Base-by-base conservation (phyloP, 2,113 vertebrate species). In the Paralichthys olivaceus region DNA sequence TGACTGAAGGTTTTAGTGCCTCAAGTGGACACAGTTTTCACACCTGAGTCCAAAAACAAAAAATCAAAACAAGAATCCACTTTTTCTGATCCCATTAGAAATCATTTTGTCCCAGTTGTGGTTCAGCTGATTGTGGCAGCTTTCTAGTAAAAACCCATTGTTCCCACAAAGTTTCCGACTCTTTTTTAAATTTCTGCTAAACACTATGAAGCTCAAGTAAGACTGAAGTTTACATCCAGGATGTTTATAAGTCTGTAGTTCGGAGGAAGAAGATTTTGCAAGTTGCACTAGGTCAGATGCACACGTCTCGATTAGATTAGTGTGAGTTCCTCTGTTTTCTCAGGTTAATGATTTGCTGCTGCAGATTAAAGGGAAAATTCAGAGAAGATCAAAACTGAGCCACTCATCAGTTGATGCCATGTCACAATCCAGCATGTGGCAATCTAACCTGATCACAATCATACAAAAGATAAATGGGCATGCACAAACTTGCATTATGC, bases 261-360 rank as follows among this genome's bases (percentile, higher is more conserved):
- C 1, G 12, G 40, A 43, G 14, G 40, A 15, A 4, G 14, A 3
- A 4, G 40, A 49, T 45, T 49, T 17, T 49, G 47, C 47, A 49
- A 15, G 40, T 43, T 43, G 40, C 40, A 43, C 40, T 43, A 15
- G 13, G 4, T 15, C 40, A 43, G 40, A 43, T 43, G 40, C 13
- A 15, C 40, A 1, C 1, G 40, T 43, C 12, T 43, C 40, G 40
- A 43, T 43, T 43, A 15, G 40, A 43, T 43, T 1, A 43, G 2
- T 15, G 51, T 60, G 26, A 66, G 12, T n/a, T 69, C 61, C 61
- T 69, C 19, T 58, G 22, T 58, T 51, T 34, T 28, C 34, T 51
- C 2, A 14, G 25, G 40, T 15, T 29, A 3, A 22, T 54, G 37
- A 73, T 49, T 14, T 80, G 65, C 54, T 8, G 62, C 37, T 40